These are phyloP conservation scores for Solenodon paradoxus DNA, from an alignment of 2,113 vertebrate species.

Conservation along the genomic window DNA sequence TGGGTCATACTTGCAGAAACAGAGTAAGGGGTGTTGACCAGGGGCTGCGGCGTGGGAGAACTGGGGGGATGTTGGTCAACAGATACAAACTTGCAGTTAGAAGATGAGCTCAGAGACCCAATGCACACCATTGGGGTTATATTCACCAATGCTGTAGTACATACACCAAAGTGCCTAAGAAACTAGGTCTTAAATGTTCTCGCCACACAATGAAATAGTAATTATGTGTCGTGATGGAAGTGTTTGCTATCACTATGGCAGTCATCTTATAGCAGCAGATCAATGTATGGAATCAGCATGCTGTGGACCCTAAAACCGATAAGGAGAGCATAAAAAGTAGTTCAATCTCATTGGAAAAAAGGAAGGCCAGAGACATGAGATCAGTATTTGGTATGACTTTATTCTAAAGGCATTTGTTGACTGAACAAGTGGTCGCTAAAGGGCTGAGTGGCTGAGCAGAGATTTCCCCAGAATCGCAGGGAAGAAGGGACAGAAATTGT, in stretches of 20 bases:
- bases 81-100: background rate
- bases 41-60: background rate
- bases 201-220: background rate
- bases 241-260: too few relatives aligned
- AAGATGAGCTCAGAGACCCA: background rate
- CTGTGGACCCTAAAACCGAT: background rate
- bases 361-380: background rate
- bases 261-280: background rate
- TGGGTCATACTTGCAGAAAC: background rate
- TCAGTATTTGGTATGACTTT: background rate
- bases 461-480: background rate
- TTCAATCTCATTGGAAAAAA: background rate
- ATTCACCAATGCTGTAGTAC: background rate
- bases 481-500: background rate
- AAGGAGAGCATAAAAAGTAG: background rate
- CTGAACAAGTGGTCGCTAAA: background rate
- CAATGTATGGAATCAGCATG: background rate
- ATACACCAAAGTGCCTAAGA: background rate
- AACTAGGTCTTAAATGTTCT: background rate
- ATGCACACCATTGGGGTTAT: too few relatives aligned
- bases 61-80: background rate
- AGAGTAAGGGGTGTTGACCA: background rate
- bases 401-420: background rate
- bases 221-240: background rate
- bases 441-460: background rate